Conservation (phyloP, 1,140 invertebrate genomes). For the Vanessa tameamea region DNA sequence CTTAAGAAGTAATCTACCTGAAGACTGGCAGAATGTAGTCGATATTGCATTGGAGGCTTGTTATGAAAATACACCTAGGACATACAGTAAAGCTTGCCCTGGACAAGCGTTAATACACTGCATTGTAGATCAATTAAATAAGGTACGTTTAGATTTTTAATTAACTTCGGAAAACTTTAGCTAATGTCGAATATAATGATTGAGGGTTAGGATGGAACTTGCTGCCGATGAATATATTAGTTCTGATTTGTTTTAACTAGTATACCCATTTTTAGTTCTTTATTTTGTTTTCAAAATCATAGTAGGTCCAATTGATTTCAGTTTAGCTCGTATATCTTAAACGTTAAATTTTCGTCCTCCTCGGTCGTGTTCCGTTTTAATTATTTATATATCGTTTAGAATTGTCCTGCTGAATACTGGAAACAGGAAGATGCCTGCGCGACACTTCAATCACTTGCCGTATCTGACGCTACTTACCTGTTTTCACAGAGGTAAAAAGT, state of each 20-base stretch:
- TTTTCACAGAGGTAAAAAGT: constrained; percentile 59
- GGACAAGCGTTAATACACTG: constrained; percentile 64
- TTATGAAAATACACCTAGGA: constrained; percentile 44
- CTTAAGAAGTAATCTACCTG: constrained; percentile 35
- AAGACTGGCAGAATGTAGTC: constrained; percentile 47
- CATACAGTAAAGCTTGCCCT: constrained; percentile 61
- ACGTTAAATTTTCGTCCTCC: too few species aligned
- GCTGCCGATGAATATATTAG: too few species aligned
- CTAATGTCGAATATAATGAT: too few species aligned
- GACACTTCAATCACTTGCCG: constrained; percentile 45
- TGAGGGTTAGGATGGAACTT: too few species aligned
- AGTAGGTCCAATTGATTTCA: too few species aligned
- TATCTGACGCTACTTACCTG: constrained; percentile 47
- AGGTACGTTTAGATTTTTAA: constrained; percentile 12
- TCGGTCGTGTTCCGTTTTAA: too few species aligned
- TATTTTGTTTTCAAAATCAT: too few species aligned
- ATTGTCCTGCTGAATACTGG: constrained; percentile 48
- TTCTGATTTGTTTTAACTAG: too few species aligned
- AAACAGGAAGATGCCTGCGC: constrained; percentile 51
- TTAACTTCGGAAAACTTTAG: not conserved
- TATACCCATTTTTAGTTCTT: too few species aligned
- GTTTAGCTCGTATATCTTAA: too few species aligned
- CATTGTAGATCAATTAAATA: constrained; percentile 57
- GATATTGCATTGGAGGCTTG: constrained; percentile 47
- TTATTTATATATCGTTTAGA: constrained; percentile 45